Conservation (phyloP, 2,888 invertebrate species). For the Coelopa pilipes region DNA sequence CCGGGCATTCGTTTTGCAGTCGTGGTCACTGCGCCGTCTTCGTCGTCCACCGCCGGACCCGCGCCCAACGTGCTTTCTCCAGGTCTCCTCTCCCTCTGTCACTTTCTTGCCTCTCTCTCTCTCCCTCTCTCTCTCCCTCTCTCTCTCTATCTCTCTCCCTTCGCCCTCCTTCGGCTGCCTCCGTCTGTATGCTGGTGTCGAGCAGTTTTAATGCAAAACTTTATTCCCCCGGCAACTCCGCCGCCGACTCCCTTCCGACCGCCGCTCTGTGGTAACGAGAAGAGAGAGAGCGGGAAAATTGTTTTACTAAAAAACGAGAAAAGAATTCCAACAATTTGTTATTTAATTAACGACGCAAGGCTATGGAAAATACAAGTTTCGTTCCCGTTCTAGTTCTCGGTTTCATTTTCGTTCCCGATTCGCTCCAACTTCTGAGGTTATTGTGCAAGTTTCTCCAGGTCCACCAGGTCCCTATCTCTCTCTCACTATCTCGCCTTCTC, state of each 20-base stretch:
- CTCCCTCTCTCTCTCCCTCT: too few species aligned
- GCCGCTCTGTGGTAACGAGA: too few species aligned
- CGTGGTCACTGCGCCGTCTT: background rate
- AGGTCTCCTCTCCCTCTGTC: too few species aligned
- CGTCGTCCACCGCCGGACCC: too few species aligned
- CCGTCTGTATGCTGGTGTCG: background rate
- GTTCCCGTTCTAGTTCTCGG: too few species aligned
- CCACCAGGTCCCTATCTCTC: background rate
- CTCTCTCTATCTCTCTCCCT: background rate
- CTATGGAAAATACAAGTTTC: background rate
- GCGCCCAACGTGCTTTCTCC: too few species aligned
- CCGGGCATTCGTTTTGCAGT: background rate
- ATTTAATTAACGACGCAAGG: slow-evolving; percentile 10
- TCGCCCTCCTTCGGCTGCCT: background rate
- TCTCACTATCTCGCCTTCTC: too few species aligned
- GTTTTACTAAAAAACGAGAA: background rate
- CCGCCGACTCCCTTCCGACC: too few species aligned
- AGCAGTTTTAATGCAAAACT: slow-evolving; percentile 17
- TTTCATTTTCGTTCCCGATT: background rate
- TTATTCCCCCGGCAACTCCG: background rate
- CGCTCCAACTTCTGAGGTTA: background rate
- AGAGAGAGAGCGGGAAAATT: background rate
- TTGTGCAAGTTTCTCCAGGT: background rate
- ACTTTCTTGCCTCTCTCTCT: too few species aligned
- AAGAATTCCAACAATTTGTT: slow-evolving; percentile 5